Evolutionary conservation across 2,113 vertebrate genomes (phyloP).

Genomic region (Nerophis ophidion): DNA sequence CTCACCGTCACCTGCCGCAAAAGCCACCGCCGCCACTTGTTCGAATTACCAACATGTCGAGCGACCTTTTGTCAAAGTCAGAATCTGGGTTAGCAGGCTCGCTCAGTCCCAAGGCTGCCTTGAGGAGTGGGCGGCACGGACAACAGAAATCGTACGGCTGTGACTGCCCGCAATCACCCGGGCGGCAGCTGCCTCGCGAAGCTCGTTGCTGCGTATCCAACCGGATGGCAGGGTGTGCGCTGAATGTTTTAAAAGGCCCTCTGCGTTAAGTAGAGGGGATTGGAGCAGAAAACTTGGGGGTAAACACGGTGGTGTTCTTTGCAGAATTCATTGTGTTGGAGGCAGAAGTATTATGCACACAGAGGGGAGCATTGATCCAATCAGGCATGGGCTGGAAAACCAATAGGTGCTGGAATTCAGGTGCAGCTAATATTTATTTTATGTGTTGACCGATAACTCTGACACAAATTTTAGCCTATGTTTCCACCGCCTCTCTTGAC

Average conservation of each 20-base stretch:
- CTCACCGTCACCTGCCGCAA: not conserved
- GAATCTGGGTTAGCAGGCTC: slow-evolving; percentile 1
- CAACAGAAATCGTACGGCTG: not conserved
- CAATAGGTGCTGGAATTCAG: slow-evolving; percentile 13
- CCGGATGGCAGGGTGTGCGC: not conserved
- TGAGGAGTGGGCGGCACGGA: not conserved
- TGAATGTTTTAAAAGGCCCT: slow-evolving; percentile 51
- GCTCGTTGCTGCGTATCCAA: not conserved
- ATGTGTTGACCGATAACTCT: not conserved
- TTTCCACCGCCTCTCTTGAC: slow-evolving; percentile 12
- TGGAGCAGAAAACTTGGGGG: not conserved
- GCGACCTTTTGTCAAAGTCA: not conserved
- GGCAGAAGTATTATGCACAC: slow-evolving; percentile 20
- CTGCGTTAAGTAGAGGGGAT: slow-evolving; percentile 36
- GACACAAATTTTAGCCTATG: slow-evolving; percentile 9
- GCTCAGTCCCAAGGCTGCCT: not conserved
- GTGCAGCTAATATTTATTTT: slow-evolving; percentile 3
- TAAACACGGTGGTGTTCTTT: slow-evolving; percentile 16
- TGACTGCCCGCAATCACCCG: not conserved
- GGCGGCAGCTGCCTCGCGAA: not conserved
- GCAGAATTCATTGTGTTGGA: slow-evolving; percentile 31
- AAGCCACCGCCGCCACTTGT: not conserved
- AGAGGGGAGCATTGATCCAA: slow-evolving; percentile 16
- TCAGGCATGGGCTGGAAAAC: not conserved
- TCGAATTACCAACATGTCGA: not conserved